A percentile compares a stretch with the other conserved stretches of the same genome.
Evolutionary conservation across 1,140 invertebrate species (phyloP).

Genomic region (Gryllus bimaculatus): DNA sequence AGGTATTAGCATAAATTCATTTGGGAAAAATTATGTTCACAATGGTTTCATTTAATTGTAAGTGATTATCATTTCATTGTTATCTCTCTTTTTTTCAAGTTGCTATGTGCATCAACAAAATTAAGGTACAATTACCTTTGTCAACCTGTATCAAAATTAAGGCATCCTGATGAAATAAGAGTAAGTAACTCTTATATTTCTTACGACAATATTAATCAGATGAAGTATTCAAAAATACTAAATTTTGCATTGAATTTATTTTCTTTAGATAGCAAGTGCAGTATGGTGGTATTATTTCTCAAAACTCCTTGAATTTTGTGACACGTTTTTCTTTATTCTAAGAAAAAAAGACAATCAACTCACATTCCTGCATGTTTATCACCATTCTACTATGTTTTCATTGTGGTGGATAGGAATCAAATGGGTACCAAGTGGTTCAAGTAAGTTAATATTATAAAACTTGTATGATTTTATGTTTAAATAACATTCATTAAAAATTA

Average conservation of each 20-base stretch:
- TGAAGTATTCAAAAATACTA: neutral
- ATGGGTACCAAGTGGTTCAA: constrained; percentile 90
- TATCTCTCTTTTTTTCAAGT: constrained; percentile 39
- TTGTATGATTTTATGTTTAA: neutral
- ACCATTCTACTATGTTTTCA: constrained; percentile 85
- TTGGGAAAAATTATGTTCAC: no score
- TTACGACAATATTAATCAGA: constrained; percentile 3
- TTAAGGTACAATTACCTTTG: constrained; percentile 82
- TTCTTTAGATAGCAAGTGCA: constrained; percentile 72
- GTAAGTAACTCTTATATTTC: constrained; percentile 36
- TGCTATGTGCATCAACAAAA: constrained; percentile 59
- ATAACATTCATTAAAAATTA: neutral
- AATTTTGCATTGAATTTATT: neutral
- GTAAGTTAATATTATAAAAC: constrained; percentile 44
- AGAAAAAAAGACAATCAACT: constrained; percentile 80
- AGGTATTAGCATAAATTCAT: no score
- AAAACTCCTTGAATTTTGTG: constrained; percentile 86
- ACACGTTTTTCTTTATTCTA: constrained; percentile 86
- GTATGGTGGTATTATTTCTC: constrained; percentile 97
- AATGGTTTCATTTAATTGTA: neutral
- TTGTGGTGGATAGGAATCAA: constrained; percentile 95
- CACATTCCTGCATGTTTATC: constrained; percentile 84
- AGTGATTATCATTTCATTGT: neutral
- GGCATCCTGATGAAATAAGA: constrained; percentile 74
- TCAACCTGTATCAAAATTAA: constrained; percentile 72